Evolutionary conservation across 2,797 vertebrate species (phyloP).

Genomic region (Mallotus villosus): DNA sequence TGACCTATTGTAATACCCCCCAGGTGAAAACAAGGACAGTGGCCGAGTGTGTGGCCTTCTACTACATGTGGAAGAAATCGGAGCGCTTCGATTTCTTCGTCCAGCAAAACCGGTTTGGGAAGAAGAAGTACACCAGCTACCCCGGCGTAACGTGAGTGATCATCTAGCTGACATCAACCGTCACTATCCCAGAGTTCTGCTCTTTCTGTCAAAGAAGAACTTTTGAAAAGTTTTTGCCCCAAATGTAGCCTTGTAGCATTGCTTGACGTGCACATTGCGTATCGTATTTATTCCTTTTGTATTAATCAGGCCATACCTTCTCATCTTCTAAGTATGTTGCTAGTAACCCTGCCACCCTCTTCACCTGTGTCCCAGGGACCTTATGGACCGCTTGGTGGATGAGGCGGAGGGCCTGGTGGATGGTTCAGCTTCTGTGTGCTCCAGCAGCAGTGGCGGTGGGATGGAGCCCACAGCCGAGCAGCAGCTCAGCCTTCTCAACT

Average conservation of each 20-base stretch:
- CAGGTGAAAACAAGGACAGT: constrained; percentile 85
- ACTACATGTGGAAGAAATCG: constrained; percentile 92
- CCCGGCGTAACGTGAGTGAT: constrained; percentile 86
- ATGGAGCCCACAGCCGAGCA: constrained; percentile 78
- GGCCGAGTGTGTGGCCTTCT: constrained; percentile 88
- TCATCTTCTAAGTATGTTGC: too few relatives aligned
- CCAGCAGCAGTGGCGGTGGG: constrained; percentile 62
- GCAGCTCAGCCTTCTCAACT: constrained; percentile 82
- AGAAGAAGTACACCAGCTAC: constrained; percentile 88
- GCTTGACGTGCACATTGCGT: neutral
- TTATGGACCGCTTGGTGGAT: constrained; percentile 87
- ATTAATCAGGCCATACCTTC: too few relatives aligned
- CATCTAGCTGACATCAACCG: constrained; percentile 8
- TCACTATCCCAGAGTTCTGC: neutral
- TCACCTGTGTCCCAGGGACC: constrained; percentile 69
- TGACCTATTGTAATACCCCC: constrained; percentile 7
- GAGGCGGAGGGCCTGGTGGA: constrained; percentile 82
- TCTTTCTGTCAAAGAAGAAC: neutral
- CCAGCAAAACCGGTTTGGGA: constrained; percentile 85
- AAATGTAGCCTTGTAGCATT: neutral
- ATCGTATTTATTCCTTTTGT: too few relatives aligned
- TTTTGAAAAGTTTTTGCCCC: neutral
- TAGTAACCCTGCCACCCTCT: too few relatives aligned
- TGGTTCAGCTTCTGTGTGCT: constrained; percentile 75
- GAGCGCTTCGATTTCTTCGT: constrained; percentile 89